Base-by-base conservation (phyloP, 2,797 vertebrate species). In the Psittacula derbiana region DNA sequence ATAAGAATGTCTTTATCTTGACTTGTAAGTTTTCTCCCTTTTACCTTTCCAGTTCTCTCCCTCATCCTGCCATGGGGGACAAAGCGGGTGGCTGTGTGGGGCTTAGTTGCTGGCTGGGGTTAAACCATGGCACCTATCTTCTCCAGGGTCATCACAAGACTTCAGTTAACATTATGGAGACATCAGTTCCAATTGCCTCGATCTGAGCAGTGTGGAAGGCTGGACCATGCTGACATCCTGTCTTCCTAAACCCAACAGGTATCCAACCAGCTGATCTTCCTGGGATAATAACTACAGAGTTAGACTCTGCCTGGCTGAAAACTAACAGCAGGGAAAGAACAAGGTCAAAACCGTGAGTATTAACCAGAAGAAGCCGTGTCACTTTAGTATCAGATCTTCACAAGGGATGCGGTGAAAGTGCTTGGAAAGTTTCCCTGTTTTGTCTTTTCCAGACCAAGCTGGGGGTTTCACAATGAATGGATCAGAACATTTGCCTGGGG, bases 211-310 rank as follows among this genome's bases (percentile, higher is more conserved):
- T 65, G 38, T 20, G 11, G 33, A 57, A 69, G 11, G 11, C 8
- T 84, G 38, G 19, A 2, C 49, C 0, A 0, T 67, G 36, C 13
- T 41, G 24, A n/a, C 18, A 4, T 36, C 4, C 18, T 8, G 7
- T 31, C 25, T 61, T 81, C 52, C 49, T 52, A 62, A 89, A 66
- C 17, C 43, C 41, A 67, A 11, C 5, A 50, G 50, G 27, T 9
- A 33, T 25, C 31, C 0, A 3, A 43, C 46, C 10, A 11, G 21
- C 25, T 0, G 2, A 36, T 61, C 27, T 58, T 76, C 41, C 36
- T 62, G 46, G 46, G 84, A 3, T 33, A 31, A 30, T 6, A 28
- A 10, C 15, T 62, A 10, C n/a, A 38, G 41, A 43, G 66, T 19
- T 81, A 61, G 33, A 40, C 6, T 66, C n/a, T 69, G 5, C 5